A percentile compares a stretch with the other conserved stretches of the same genome.
Evolutionary conservation across 1,140 invertebrate genomes (phyloP).

Genomic region (Meteorus sp.): DNA sequence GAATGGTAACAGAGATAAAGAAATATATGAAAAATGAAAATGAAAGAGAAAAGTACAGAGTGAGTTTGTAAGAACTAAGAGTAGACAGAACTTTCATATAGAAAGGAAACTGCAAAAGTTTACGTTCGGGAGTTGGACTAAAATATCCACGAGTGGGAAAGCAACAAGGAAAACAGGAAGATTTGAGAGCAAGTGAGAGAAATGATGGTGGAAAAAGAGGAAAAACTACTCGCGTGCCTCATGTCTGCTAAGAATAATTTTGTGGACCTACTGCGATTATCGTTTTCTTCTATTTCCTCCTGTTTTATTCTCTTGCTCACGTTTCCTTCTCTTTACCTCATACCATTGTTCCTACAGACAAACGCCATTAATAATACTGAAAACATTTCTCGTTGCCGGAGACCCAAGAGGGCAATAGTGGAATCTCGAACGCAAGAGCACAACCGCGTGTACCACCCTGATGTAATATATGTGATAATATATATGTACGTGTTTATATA

Average conservation of each 20-base stretch:
- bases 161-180: neutral
- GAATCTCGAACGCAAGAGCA: neutral
- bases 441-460: neutral
- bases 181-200: too few species aligned
- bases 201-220: too few species aligned
- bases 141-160: neutral
- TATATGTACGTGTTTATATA: conserved; percentile 18
- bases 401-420: neutral
- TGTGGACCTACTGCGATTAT: neutral
- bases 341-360: neutral
- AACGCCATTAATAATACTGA: conserved; percentile 22
- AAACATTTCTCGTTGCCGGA: conserved; percentile 19
- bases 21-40: too few species aligned
- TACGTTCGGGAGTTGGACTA: neutral
- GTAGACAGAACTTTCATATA: too few species aligned
- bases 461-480: too few species aligned
- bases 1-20: too few species aligned
- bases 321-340: neutral
- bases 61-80: neutral
- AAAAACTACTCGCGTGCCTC: neutral
- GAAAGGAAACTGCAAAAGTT: neutral
- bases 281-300: neutral
- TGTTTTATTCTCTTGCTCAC: neutral
- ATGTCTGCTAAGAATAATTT: conserved; percentile 4
- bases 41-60: neutral